Percentiles rank a stretch among this genome's conserved stretches.
phyloP scores from a whole-genome alignment of 2,113 vertebrate species.

The Labeo rohita region DNA sequence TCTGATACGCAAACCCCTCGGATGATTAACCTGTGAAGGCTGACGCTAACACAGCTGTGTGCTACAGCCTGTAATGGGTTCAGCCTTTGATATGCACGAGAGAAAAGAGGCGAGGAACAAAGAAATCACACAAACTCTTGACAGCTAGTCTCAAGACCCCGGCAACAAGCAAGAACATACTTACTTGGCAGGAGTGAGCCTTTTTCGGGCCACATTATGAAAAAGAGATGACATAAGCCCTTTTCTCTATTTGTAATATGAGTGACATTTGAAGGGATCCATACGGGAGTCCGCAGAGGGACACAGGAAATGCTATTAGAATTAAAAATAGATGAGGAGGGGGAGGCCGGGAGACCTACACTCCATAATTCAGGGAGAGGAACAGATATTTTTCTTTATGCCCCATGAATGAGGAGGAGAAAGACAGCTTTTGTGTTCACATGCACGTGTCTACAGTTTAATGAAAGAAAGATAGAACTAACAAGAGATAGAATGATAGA shows the following conservation, averaged over 20 bases:
- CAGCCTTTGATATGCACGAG: not conserved
- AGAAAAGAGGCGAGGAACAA: not conserved
- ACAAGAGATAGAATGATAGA: not conserved
- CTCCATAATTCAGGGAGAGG: slow-evolving; percentile 40
- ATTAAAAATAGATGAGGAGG: slow-evolving; percentile 56
- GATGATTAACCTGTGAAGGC: slow-evolving; percentile 28
- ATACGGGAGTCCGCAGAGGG: slow-evolving; percentile 26
- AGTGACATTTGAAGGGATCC: slow-evolving; percentile 49
- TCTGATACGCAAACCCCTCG: not conserved
- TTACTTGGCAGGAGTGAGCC: not conserved
- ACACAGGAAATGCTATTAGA: slow-evolving; percentile 47
- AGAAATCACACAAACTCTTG: not conserved
- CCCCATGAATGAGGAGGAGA: not conserved
- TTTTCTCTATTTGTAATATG: slow-evolving; percentile 42
- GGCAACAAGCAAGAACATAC: slow-evolving; percentile 16
- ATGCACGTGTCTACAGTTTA: not conserved
- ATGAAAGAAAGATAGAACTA: not conserved
- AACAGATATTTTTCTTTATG: slow-evolving; percentile 21
- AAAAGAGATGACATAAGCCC: slow-evolving; percentile 18
- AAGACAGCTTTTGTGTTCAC: not conserved
- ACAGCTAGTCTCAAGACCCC: not conserved
- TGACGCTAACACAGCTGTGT: not conserved
- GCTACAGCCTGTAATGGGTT: not conserved
- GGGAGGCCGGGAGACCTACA: slow-evolving; percentile 20
- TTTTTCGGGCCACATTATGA: not conserved